A percentile compares a stretch with the other conserved stretches of the same genome.
Evolutionary conservation across 2,888 invertebrate species (phyloP).

Genomic region (Drosophila ezoana): DNA sequence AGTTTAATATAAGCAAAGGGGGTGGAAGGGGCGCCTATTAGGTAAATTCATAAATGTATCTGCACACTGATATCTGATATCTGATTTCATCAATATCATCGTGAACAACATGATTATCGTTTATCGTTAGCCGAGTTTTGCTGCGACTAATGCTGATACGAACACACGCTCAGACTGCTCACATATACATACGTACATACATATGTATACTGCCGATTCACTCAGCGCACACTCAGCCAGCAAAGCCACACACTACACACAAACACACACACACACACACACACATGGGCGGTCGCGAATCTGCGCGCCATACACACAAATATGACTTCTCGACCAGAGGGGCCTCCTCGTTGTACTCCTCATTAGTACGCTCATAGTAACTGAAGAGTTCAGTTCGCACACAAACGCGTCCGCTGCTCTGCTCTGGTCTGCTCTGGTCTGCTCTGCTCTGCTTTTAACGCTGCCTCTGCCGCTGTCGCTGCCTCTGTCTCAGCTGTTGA

Average conservation of each 20-base stretch:
- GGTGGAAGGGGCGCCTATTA: neutral
- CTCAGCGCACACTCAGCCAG: conserved; percentile 27
- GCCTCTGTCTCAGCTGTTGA: conserved; percentile 4
- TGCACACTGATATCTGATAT: conserved; percentile 10
- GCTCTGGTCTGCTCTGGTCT: neutral
- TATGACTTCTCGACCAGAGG: conserved; percentile 29
- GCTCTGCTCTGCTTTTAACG: conserved; percentile 10
- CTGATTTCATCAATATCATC: conserved; percentile 5
- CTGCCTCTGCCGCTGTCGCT: conserved; percentile 4
- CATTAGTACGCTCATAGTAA: conserved; percentile 76
- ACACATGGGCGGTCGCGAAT: conserved; percentile 6
- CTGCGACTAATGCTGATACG: conserved; percentile 12
- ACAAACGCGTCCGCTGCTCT: conserved; percentile 19
- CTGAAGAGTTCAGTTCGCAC: conserved; percentile 68
- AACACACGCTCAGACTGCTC: conserved; percentile 1
- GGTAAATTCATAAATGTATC: neutral
- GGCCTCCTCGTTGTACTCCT: conserved; percentile 47
- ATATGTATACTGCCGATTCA: conserved; percentile 36
- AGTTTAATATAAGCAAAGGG: neutral
- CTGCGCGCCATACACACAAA: conserved; percentile 1
- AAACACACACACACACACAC: conserved; percentile 15
- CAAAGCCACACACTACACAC: conserved; percentile 21
- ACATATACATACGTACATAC: conserved; percentile 13
- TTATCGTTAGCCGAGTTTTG: neutral
- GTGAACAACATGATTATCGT: conserved; percentile 5